phyloP scores from a whole-genome alignment of 2,888 invertebrate genomes.

The Caenorhabditis sp. region DNA sequence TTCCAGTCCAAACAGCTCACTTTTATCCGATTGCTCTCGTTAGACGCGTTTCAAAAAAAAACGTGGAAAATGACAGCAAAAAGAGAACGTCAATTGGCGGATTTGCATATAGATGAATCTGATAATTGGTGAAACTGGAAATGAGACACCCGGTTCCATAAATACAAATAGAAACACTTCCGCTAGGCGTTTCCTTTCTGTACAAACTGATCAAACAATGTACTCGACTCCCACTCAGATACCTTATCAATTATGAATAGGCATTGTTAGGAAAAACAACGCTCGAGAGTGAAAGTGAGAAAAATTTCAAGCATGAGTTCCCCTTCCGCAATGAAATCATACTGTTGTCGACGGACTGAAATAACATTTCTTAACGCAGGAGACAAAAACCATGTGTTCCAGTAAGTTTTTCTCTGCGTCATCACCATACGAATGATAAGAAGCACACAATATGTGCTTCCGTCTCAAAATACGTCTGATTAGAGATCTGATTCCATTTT shows the following conservation, averaged over 20 bases:
- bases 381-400: conserved; percentile 11
- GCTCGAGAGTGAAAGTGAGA: not conserved
- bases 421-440: conserved; percentile 8
- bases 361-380: too few species aligned
- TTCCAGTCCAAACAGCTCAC: too few species aligned
- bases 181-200: not conserved
- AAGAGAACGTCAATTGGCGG: not conserved
- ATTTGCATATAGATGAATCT: not conserved
- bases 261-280: not conserved
- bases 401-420: conserved; percentile 8
- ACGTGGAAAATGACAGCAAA: conserved; percentile 23
- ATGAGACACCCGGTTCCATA: too few species aligned
- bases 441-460: not conserved
- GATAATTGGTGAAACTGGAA: not conserved
- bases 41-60: too few species aligned
- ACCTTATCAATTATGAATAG: not conserved
- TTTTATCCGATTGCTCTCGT: not conserved
- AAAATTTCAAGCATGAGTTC: not conserved
- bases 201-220: not conserved
- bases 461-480: not conserved
- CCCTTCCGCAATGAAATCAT: not conserved
- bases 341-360: conserved; percentile 2
- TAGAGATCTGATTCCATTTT: not conserved
- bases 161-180: not conserved
- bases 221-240: not conserved